Evolutionary conservation across 2,888 invertebrate genomes (phyloP).

Genomic region (Eupithecia abbreviata): DNA sequence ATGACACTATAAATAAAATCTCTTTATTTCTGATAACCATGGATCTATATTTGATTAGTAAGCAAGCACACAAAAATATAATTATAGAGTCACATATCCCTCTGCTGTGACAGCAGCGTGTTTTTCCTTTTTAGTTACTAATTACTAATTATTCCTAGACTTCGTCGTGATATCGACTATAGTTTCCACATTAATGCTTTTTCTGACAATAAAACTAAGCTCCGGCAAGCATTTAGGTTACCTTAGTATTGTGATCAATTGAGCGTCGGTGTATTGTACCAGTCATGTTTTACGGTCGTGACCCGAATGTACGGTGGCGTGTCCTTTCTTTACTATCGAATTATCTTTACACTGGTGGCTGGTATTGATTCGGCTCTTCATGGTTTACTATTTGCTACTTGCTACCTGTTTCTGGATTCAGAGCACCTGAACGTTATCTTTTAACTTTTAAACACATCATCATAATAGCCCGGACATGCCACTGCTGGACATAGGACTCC

Average conservation of each 20-base stretch:
- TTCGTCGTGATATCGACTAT: not conserved
- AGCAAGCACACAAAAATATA: too few species aligned
- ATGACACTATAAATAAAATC: too few species aligned
- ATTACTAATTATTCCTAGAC: not conserved
- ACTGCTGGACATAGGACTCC: too few species aligned
- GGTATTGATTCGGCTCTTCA: conserved; percentile 33
- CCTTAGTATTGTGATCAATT: conserved; percentile 42
- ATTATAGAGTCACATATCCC: too few species aligned
- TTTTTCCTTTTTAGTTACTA: too few species aligned
- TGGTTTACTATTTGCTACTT: conserved; percentile 34
- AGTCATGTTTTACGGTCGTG: conserved; percentile 55
- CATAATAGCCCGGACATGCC: too few species aligned
- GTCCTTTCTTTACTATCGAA: conserved; percentile 52
- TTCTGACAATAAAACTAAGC: conserved; percentile 26
- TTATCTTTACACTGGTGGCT: conserved; percentile 45
- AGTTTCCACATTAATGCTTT: conserved; percentile 8
- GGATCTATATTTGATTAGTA: too few species aligned
- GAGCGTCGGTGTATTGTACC: conserved; percentile 42
- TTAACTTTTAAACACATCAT: not conserved
- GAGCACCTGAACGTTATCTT: conserved; percentile 2
- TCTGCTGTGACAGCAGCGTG: too few species aligned
- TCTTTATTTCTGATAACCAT: too few species aligned
- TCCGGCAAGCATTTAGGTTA: conserved; percentile 20
- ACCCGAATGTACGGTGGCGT: conserved; percentile 51
- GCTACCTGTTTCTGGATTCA: conserved; percentile 13